These are phyloP conservation scores for Microplitis demolitor DNA, from an alignment of 1,140 invertebrate genomes.

Conservation along the genomic window DNA sequence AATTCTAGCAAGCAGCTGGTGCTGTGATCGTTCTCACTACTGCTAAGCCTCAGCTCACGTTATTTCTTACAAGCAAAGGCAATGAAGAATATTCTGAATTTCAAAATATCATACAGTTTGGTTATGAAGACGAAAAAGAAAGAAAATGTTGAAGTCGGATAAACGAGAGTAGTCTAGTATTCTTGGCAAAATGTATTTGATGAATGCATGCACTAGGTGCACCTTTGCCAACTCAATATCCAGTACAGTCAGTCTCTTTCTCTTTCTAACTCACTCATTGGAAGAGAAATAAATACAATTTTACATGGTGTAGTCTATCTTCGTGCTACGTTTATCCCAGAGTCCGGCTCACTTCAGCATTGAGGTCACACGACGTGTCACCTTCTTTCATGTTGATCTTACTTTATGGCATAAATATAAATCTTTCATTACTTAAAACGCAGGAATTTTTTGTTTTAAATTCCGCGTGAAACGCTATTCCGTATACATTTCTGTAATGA, in stretches of 20 bases:
- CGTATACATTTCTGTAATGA: too few species aligned
- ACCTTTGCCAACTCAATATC: conserved; percentile 2
- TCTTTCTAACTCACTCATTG: not conserved
- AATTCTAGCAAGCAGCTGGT: not conserved
- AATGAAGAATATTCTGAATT: not conserved
- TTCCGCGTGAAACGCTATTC: too few species aligned
- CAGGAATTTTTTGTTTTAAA: not conserved
- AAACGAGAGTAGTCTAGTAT: not conserved
- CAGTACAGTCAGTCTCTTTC: not conserved
- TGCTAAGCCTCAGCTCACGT: not conserved
- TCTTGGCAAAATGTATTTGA: not conserved
- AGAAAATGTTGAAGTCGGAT: not conserved
- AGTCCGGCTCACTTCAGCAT: not conserved
- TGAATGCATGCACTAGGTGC: not conserved
- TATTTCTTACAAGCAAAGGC: not conserved
- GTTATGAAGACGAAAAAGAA: not conserved
- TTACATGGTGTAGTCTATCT: not conserved
- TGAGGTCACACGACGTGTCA: not conserved
- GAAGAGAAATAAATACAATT: not conserved
- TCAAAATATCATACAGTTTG: not conserved
- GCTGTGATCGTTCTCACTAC: not conserved
- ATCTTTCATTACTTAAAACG: conserved; percentile 13
- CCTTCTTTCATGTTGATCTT: conserved; percentile 9
- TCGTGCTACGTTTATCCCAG: not conserved
- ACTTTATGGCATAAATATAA: conserved; percentile 27